These are phyloP conservation scores for Standfussiana lucernea DNA, from an alignment of 2,888 invertebrate genomes.

Conservation along the genomic window DNA sequence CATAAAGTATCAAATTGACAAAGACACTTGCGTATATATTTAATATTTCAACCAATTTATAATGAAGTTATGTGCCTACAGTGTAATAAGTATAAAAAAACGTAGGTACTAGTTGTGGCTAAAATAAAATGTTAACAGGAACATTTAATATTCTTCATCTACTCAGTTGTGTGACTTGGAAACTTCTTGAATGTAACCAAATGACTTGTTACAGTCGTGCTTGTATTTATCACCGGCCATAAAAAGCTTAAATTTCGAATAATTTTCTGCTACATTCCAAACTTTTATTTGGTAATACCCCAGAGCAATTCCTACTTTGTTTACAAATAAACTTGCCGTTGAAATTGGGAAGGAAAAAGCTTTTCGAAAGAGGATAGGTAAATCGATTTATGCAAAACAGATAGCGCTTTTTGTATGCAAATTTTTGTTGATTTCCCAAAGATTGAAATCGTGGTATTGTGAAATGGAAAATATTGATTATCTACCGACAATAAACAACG, in stretches of 20 bases:
- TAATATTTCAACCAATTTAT: constrained; percentile 21
- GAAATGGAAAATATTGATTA: constrained; percentile 86
- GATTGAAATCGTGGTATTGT: constrained; percentile 88
- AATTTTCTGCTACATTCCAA: constrained; percentile 82
- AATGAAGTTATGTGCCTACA: neutral
- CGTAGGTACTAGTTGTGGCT: neutral
- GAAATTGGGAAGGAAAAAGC: constrained; percentile 89
- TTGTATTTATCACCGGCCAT: constrained; percentile 72
- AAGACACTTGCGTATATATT: constrained; percentile 27
- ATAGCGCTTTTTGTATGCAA: constrained; percentile 90
- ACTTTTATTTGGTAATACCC: constrained; percentile 89
- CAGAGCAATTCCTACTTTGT: constrained; percentile 89
- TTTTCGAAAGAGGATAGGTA: constrained; percentile 89
- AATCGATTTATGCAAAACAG: constrained; percentile 90
- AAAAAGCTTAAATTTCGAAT: constrained; percentile 79
- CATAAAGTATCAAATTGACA: constrained; percentile 46
- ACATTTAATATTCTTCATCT: constrained; percentile 36
- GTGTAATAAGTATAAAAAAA: neutral
- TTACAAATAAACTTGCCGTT: constrained; percentile 89
- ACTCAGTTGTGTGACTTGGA: constrained; percentile 35
- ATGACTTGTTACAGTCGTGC: constrained; percentile 63
- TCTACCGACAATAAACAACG: constrained; percentile 77
- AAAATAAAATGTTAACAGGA: constrained; percentile 34
- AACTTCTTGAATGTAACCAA: constrained; percentile 68
- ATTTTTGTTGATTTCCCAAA: constrained; percentile 89